Evolutionary conservation across 1,140 invertebrate genomes (phyloP), one percentile per base, ranked within the genome.

Genomic region (Drosophila melanica): DNA sequence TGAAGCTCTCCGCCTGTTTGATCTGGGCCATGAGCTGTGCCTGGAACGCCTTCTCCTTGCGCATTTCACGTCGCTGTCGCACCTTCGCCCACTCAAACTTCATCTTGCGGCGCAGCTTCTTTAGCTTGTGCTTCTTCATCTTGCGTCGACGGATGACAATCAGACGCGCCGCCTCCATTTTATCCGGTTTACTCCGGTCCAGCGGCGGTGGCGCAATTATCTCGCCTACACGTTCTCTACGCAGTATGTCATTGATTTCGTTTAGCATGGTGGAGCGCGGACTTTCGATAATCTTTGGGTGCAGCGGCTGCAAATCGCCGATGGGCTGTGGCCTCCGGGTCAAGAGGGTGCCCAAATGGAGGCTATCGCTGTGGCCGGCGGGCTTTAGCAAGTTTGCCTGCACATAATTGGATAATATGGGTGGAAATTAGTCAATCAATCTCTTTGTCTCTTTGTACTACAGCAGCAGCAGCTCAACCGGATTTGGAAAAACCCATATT

Each of bases 61-160:
- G 93, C 50, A 95, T 92, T 76, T 95, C 94, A 62, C 96, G 93
- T 16, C 93, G 94, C 80, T 95, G 94, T 66, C 94, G 94, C 27
- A 93, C 82, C 87, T 96, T 97, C n/a, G 93, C 94, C 94, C 95
- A 95, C 47, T 94, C 93, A 92, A 94, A 95, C 79, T 95, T 95
- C 95, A 97, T 96, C 67, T 92, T 94, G 85, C 96, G 97, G 60
- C 95, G 93, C 27, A 96, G 91, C 92, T 98, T 98, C 81, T 90
- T 95, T 44, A 96, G 92, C 90, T 97, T 96, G 81, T 98, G 97
- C 81, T 95, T 96, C 85, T 95, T 97, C 95, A 98, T 97, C 92
- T 98, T 98, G 39, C 94, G 94, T 47, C 94, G 93, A 42, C 97
- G 94, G 47, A 97, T 97, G 0, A 95, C 94, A 79, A 97, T 95